These are phyloP conservation scores for Cryptoleucopteryx plumbea DNA, from an alignment of 2,113 vertebrate species.

Conservation along the genomic window DNA sequence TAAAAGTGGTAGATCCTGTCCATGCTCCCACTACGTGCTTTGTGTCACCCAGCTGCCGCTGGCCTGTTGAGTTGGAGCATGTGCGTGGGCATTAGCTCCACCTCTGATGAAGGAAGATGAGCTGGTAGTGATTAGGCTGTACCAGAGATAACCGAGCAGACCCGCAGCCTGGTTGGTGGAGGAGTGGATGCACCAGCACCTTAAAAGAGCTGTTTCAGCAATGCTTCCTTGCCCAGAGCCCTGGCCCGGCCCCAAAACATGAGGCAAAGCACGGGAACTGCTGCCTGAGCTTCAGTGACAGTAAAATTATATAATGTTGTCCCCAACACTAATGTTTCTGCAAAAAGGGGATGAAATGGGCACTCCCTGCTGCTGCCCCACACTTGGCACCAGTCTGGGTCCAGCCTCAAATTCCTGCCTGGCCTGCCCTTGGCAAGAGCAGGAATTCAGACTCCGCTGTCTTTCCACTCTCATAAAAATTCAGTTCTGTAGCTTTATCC, in stretches of 20 bases:
- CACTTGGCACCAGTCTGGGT: neutral
- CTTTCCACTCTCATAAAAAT: neutral
- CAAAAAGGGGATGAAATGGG: neutral
- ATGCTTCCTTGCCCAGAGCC: neutral
- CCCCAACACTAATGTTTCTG: accelerated
- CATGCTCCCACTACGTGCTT: neutral
- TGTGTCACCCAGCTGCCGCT: neutral
- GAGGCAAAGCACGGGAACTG: neutral
- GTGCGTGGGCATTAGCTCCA: accelerated
- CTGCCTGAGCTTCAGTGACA: neutral
- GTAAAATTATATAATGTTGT: neutral
- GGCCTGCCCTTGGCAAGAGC: neutral
- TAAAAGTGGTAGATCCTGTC: neutral
- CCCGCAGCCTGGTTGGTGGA: neutral
- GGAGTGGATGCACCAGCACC: neutral
- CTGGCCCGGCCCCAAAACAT: neutral
- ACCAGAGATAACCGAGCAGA: neutral
- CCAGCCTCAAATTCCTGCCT: neutral
- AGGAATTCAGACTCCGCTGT: neutral
- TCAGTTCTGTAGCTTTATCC: neutral
- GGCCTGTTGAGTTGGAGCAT: neutral
- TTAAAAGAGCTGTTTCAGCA: neutral
- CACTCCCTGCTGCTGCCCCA: neutral
- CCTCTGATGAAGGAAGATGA: neutral
- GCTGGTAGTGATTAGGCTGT: neutral